Conservation (phyloP, 2,797 vertebrate genomes). For the Sebastes wilsoni region DNA sequence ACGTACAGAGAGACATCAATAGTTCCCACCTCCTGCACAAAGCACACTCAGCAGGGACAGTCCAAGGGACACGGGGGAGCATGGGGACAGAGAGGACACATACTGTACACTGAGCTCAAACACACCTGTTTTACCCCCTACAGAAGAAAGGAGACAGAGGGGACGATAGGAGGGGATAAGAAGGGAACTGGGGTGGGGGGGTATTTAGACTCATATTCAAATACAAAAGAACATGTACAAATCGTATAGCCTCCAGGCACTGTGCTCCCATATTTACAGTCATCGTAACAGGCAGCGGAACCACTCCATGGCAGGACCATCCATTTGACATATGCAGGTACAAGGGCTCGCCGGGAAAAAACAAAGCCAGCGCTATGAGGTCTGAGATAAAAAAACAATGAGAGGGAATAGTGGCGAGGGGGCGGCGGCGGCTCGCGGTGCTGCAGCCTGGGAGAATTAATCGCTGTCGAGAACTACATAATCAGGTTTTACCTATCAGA, state of each 20-base stretch:
- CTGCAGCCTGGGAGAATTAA: constrained; percentile 61
- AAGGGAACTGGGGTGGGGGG: background rate
- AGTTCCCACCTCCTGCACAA: constrained; percentile 79
- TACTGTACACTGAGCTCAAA: constrained; percentile 80
- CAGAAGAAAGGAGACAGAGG: constrained; percentile 48
- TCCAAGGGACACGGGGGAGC: constrained; percentile 51
- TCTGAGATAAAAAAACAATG: constrained; percentile 60
- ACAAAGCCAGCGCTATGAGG: constrained; percentile 55
- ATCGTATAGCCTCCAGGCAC: constrained; percentile 77
- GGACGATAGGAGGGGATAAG: background rate
- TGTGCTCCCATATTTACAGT: constrained; percentile 79
- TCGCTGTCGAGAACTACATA: constrained; percentile 60
- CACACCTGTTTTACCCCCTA: constrained; percentile 72
- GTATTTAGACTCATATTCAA: constrained; percentile 69
- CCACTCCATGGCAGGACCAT: constrained; percentile 65
- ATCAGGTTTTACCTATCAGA: constrained; percentile 51
- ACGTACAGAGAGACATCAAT: constrained; percentile 81
- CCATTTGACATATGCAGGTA: constrained; percentile 63
- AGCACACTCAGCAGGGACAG: constrained; percentile 72
- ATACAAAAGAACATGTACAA: constrained; percentile 84
- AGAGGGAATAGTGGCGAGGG: constrained; percentile 25
- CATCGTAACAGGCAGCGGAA: constrained; percentile 60
- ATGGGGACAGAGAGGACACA: constrained; percentile 71
- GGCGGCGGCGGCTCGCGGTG: background rate
- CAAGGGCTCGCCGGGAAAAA: constrained; percentile 48